phyloP scores from a whole-genome alignment of 2,888 invertebrate genomes.

The Diarsia rubi region DNA sequence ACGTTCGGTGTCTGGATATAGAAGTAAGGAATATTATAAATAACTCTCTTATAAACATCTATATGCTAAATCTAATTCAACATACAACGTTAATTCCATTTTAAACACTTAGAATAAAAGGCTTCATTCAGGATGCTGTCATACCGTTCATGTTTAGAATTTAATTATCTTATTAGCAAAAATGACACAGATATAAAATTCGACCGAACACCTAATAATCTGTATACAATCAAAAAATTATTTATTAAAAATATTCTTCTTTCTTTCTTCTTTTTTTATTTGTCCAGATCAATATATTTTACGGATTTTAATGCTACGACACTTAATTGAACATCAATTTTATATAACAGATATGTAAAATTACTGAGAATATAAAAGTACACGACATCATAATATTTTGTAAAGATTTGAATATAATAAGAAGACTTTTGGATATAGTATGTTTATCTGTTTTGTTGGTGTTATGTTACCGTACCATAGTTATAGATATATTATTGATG shows the following conservation, averaged over 20 bases:
- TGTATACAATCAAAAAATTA: conserved; percentile 77
- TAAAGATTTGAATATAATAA: conserved; percentile 56
- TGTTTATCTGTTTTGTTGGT: conserved; percentile 13
- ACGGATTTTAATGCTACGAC: conserved; percentile 58
- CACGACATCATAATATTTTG: conserved; percentile 42
- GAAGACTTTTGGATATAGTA: conserved; percentile 47
- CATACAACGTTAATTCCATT: conserved; percentile 63
- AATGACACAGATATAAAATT: conserved; percentile 75
- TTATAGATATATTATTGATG: conserved; percentile 12
- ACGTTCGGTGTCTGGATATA: conserved; percentile 43
- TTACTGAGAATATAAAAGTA: conserved; percentile 55
- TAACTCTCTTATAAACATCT: conserved; percentile 65
- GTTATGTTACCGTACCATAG: background rate
- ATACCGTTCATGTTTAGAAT: conserved; percentile 59
- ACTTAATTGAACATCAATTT: conserved; percentile 47
- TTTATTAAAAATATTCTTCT: conserved; percentile 81
- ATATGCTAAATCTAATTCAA: conserved; percentile 63
- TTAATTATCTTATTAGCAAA: conserved; percentile 69
- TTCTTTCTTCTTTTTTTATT: conserved; percentile 36
- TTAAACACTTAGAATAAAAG: conserved; percentile 69
- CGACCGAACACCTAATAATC: conserved; percentile 78
- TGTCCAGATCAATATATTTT: conserved; percentile 57
- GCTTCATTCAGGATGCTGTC: conserved; percentile 59
- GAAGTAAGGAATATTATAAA: conserved; percentile 60
- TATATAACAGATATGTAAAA: conserved; percentile 60